Percentiles rank a stretch among this genome's conserved stretches.
phyloP scores from a whole-genome alignment of 2,797 vertebrate species.

The Rhinatrema bivittatum region DNA sequence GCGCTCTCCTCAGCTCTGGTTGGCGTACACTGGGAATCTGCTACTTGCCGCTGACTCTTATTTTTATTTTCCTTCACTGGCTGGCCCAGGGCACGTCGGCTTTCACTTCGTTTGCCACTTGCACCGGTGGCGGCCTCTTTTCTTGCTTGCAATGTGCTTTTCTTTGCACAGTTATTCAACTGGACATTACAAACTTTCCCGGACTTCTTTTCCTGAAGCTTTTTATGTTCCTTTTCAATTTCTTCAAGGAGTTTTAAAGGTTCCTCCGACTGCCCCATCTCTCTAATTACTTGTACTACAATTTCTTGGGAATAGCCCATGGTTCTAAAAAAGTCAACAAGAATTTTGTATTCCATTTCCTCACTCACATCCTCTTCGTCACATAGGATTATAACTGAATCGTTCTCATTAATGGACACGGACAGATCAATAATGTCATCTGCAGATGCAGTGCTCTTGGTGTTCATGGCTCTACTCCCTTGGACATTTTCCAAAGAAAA shows the following conservation, averaged over 20 bases:
- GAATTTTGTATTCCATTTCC: conserved; percentile 64
- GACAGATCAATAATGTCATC: conserved; percentile 18
- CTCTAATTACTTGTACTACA: conserved; percentile 81
- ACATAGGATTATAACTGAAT: conserved; percentile 8
- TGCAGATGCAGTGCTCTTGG: neutral
- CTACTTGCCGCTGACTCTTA: conserved; percentile 7
- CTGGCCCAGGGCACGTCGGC: conserved; percentile 8
- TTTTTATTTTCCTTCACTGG: conserved; percentile 24
- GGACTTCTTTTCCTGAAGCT: no score
- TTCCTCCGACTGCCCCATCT: conserved; percentile 77
- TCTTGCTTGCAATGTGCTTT: no score
- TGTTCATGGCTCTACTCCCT: conserved; percentile 31
- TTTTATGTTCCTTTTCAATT: conserved; percentile 80
- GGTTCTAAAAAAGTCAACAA: conserved; percentile 94
- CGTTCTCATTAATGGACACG: conserved; percentile 8
- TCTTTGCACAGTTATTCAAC: no score
- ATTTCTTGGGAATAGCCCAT: conserved; percentile 92
- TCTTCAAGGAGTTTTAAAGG: conserved; percentile 81
- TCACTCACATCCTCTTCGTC: conserved; percentile 43
- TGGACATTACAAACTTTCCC: no score
- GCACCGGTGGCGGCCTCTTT: no score
- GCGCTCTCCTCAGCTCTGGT: conserved; percentile 20
- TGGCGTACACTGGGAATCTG: neutral
- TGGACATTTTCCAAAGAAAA: conserved; percentile 74
- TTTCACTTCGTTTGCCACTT: no score